phyloP scores from a whole-genome alignment of 2,113 vertebrate genomes.

The Centropus bengalensis region DNA sequence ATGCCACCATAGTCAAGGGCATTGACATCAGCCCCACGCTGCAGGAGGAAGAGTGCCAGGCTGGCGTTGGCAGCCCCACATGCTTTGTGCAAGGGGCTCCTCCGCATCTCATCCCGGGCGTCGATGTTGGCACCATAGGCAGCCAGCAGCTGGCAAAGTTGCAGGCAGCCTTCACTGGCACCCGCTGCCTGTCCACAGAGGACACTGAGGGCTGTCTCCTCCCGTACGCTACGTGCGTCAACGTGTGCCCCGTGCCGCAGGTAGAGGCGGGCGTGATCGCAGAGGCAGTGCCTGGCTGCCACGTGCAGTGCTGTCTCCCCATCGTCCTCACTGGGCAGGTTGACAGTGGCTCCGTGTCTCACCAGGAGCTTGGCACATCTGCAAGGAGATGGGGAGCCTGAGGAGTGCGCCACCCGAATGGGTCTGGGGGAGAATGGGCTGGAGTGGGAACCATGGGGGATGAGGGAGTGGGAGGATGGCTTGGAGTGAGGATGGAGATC shows the following conservation, averaged over 20 bases:
- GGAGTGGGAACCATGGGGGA: fast-evolving
- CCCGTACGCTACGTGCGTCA: constrained; percentile 23
- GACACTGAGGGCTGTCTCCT: constrained; percentile 71
- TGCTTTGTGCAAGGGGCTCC: constrained; percentile 78
- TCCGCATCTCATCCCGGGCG: constrained; percentile 62
- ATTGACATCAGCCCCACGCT: constrained; percentile 64
- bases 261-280: constrained; percentile 73
- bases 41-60: constrained; percentile 73
- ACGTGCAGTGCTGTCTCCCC: constrained; percentile 75
- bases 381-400: neutral
- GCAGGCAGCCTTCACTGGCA: neutral
- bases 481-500: neutral
- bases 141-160: constrained; percentile 72
- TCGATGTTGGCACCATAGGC: constrained; percentile 40
- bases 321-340: constrained; percentile 30
- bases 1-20: constrained; percentile 76
- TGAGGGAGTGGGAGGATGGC: no score
- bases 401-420: fast-evolving
- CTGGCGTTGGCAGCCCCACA: constrained; percentile 56
- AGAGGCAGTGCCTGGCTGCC: constrained; percentile 71
- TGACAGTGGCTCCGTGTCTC: constrained; percentile 66
- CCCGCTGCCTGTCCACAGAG: constrained; percentile 24
- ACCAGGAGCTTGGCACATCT: constrained; percentile 80
- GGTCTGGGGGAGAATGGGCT: no score
- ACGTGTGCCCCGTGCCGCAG: constrained; percentile 53